Base-by-base conservation (phyloP, 2,888 invertebrate species). In the Drosophila subsilvestris region DNA sequence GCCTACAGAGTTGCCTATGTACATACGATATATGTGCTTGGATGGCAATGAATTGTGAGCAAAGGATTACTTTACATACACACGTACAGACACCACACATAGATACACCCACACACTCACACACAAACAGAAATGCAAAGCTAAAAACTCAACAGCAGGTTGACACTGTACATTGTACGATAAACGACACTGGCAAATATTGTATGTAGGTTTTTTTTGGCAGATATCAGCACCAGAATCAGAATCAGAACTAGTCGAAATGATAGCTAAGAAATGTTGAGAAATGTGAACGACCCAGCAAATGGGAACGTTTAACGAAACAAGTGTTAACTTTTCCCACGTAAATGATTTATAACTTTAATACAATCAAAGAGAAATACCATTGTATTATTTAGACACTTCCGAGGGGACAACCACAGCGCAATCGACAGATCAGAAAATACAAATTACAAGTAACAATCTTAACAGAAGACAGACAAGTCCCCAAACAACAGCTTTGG, bases 251-350 rank as follows among this genome's bases (percentile, higher is more conserved):
- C 59, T 62, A 62, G 58, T 62, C 57, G 59, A 58, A 44, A 51
- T 45, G 42, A 22, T 70, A 49, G 69, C 61, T 53, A 63, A 44
- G 60, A 37, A 68, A 45, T 42, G 69, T 58, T 37, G 32, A 47
- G 27, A 29, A 43, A 29, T 37, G 12, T 18, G 32, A 43, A 51
- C 54, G 18, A 55, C 44, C 44, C 44, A 37, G 25, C 25, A 25
- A 71, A 12, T 2, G 32, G 32, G 32, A 3, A n/a, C n/a, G 27
- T 9, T 29, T 65, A 22, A 3, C 61, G 74, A 76, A 86, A 82
- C 80, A 85, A 84, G 73, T 66, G 88, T 86, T 88, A 87, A 84
- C 88, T 86, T 83, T 78, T 80, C 86, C 86, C 86, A 86, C 88
- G 86, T 84, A 86, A 88, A 63, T 75, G 63, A 78, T 77, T 88